Evolutionary conservation across 2,888 invertebrate genomes (phyloP), one percentile per base, ranked within the genome.

Genomic region (Yponomeuta cagnagella): DNA sequence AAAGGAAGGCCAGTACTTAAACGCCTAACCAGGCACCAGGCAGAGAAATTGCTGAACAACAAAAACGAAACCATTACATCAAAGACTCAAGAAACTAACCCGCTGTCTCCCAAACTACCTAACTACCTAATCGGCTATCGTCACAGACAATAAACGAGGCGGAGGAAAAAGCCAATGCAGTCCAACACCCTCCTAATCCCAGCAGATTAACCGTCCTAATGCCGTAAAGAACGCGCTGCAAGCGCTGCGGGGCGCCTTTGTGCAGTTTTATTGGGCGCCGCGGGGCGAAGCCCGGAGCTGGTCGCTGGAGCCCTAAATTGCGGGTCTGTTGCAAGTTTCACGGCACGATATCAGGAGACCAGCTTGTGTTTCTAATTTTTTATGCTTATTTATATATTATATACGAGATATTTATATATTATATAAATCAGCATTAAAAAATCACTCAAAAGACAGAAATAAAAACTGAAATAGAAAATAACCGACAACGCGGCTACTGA

Each of bases 211-310:
- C 81, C 76, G 81, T 78, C 80, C 83, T 84, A 85, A 84, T 80
- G 76, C 84, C 80, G 81, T 86, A 83, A 83, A 83, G 86, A 82
- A 84, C 77, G 78, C 70, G 37, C 70, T 23, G 65, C 63, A 43
- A 52, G 73, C 82, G 72, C 87, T 75, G 77, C 84, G 79, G 85
- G 85, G 84, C 68, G 81, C 75, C 84, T 79, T 84, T 89, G 88
- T 88, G 83, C 83, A 77, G 78, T 86, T 86, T 89, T 89, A 89
- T 90, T 90, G 88, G 85, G 78, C 80, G 82, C 83, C 81, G 79
- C 82, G 77, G 82, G 74, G 80, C 31, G 64, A 64, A 64, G 64
- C 78, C 85, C 83, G n/a, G n/a, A 64, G 30, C 31, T 58, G 52
- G 52, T 58, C 52, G 52, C 52, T 15, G 52, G 52, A 58, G 52